Evolutionary conservation across 2,888 invertebrate species (phyloP), one percentile per base, ranked within the genome.

Genomic region (Liposcelis brunnea): DNA sequence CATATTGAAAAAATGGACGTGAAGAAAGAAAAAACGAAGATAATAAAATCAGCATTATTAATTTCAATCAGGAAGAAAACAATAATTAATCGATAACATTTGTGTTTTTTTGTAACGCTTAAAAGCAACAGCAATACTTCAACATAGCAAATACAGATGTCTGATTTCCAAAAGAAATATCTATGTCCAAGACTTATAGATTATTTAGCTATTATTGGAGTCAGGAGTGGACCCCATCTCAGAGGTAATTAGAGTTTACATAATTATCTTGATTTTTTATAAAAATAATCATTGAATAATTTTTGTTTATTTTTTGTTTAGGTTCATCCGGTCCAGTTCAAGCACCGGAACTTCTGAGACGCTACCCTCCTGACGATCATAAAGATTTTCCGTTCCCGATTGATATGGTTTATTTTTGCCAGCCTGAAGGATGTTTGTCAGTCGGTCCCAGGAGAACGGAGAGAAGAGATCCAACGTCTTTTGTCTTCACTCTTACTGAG

Each of bases 341-440:
- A 81, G 80, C 87, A 10, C 97, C 97, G 11, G 94, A 97, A 65
- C 70, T 98, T 45, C 70, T 97, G 46, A 77, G 95, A 15, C 77
- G 91, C n/a, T 97, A 94, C 63, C 95, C 95, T 1, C 73, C 89
- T 18, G 85, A 89, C 55, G 91, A 95, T 66, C 95, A 95, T 67
- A 80, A 84, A 61, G 98, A 99, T 66, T 99, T 99, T 63, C 86
- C 90, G 0, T 70, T 99, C 56, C 95, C 98, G 1, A 71, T 91
- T 59, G 98, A 99, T 64, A 95, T 98, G 77, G 94, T 97, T 19
- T 97, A 93, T 66, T 98, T 98, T 68, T 98, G 98, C 60, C 98
- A 99, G 64, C 98, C 98, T 2, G 98, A 99, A 66, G 98, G 98
- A 46, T 98, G 97, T 63, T 82, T 82, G 51, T 85, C 81, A 50